Base-by-base conservation (phyloP, 2,797 vertebrate genomes). In the Anas bernieri region DNA sequence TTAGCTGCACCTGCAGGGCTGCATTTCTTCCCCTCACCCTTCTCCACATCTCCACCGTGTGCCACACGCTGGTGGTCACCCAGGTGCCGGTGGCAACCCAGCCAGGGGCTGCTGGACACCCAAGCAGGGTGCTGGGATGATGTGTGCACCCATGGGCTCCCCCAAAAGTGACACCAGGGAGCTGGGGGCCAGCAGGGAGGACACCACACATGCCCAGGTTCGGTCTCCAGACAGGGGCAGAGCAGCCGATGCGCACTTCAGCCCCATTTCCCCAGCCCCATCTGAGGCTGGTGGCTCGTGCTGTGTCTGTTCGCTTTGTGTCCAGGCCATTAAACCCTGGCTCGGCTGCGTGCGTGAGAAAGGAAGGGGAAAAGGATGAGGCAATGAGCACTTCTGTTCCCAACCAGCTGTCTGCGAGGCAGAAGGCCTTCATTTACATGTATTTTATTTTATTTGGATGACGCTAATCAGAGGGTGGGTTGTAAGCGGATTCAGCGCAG, bases 401-500 rank as follows among this genome's bases (percentile, higher is more conserved):
- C 67, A 54, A 94, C 56, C 68, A 86, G 83, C 68, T 93, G 73
- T 17, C 58, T 90, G 75, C 83, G 59, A 91, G 92, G 94, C 74
- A 91, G 93, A 90, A 95, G 74, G 82, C 63, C 79, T 86, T 73
- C 59, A 78, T 93, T 95, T 96, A 93, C 74, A 78, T 82, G 67
- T 41, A 63, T 77, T 80, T 96, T 94, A 86, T 92, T 92, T 84
- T 93, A 88, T 92, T 96, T 91, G 77, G 48, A 66, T 85, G 94
- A 93, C 94, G 82, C 69, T 95, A 95, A 90, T 84, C 94, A 93
- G 96, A 77, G 84, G 81, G 93, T 82, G 74, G 63, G 54, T 41
- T 95, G 30, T 92, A 88, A 96, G 87, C 80, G 81, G 83, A 88
- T 86, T 75, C 68, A 61, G 80, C n/a, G 45, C 28, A 22, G 63